Evolutionary conservation across 2,113 vertebrate genomes (phyloP), one percentile per base, ranked within the genome.

Genomic region (Coregonus clupeaformis): DNA sequence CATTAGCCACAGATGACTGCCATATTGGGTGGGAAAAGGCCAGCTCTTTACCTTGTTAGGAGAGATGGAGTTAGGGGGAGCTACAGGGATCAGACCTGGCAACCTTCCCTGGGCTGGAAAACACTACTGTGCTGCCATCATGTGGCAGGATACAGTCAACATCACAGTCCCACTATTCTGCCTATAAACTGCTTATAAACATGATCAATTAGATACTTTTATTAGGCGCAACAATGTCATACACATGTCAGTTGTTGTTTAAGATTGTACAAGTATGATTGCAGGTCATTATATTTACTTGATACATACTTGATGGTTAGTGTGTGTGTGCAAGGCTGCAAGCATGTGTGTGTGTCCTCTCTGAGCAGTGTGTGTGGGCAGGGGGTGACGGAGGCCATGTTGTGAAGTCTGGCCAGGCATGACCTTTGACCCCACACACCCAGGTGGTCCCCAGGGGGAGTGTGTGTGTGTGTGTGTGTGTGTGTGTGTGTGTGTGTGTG

Each of bases 1-100:
- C 57, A 22, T 22, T 22, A 60, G n/a, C n/a, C 57, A 22, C 57
- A 22, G 57, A n/a, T 24, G 57, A 60, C 18, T n/a, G 57, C 57
- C 57, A 60, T 60, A 60, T 60, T 60, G 57, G 57, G 57, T 60
- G 57, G 18, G 18, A 22, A 60, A 60, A 22, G 57, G n/a, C 57
- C 57, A 60, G 7, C 57, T 60, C 57, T 55, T 55, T 60, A 60
- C 57, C 57, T 24, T 60, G 57, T 60, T 60, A 60, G 57, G n/a
- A 60, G 18, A 60, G 2, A 24, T 13, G n/a, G 49, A 52, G 14
- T 42, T 6, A 55, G 6, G 57, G 24, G 57, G 16, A 24, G 57
- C n/a, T 60, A 60, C n/a, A 49, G 57, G 7, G n/a, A 3, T 11
- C 57, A 59, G 57, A 59, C 5, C 57, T 20, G 57, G 57, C 20